phyloP scores from a whole-genome alignment of 2,113 vertebrate species.

The Oxyruncus cristatus region DNA sequence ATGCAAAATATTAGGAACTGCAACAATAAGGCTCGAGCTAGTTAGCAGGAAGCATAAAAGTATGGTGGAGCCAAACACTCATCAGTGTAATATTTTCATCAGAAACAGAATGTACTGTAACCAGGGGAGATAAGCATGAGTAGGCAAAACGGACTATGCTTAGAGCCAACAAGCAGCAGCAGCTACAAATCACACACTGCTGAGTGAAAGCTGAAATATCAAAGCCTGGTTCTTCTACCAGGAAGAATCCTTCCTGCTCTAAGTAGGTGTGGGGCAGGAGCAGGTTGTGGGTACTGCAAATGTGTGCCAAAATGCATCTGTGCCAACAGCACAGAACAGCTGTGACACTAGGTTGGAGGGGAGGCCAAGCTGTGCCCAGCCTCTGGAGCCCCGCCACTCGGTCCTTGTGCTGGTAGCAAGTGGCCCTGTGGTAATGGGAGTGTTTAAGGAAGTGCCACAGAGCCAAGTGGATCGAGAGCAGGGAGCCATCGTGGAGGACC shows the following conservation, averaged over 20 bases:
- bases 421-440: background rate
- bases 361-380: background rate
- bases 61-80: background rate
- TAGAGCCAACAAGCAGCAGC: background rate
- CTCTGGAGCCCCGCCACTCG: accelerated
- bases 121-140: conserved; percentile 21
- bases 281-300: background rate
- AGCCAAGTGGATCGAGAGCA: background rate
- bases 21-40: background rate
- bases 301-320: background rate
- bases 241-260: background rate
- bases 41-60: background rate
- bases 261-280: background rate
- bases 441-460: background rate
- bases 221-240: background rate
- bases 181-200: background rate
- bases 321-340: background rate
- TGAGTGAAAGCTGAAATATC: background rate
- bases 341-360: background rate
- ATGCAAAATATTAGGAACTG: conserved; percentile 34
- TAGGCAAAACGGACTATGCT: background rate
- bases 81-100: conserved; percentile 10
- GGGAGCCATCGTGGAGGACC: background rate
- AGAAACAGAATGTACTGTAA: conserved; percentile 22
- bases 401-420: background rate